phyloP scores from a whole-genome alignment of 2,113 vertebrate genomes.

The Poeciliopsis turrubarensis region DNA sequence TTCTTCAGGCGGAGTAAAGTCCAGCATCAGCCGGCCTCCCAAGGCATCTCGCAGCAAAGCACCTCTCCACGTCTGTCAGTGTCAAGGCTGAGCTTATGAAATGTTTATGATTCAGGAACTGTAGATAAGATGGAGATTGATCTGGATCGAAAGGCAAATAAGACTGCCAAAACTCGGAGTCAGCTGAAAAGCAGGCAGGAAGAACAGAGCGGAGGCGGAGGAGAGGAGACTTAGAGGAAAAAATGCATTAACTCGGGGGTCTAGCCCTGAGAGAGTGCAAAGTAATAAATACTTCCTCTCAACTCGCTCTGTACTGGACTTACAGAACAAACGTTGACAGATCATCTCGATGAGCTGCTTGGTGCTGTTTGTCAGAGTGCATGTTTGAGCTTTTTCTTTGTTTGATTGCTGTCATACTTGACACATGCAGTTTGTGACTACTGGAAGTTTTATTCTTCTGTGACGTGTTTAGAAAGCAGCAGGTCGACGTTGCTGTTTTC shows the following conservation, averaged over 20 bases:
- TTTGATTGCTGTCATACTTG: conserved; percentile 15
- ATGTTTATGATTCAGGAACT: conserved; percentile 75
- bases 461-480: conserved; percentile 10
- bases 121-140: conserved; percentile 73
- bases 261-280: conserved; percentile 61
- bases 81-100: conserved; percentile 70
- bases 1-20: conserved; percentile 34
- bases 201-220: background rate
- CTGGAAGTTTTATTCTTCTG: conserved; percentile 13
- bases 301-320: conserved; percentile 42
- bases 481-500: conserved; percentile 2
- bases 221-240: conserved; percentile 43
- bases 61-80: conserved; percentile 39
- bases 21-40: conserved; percentile 37
- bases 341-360: conserved; percentile 45
- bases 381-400: conserved; percentile 28
- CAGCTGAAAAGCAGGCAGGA: conserved; percentile 70
- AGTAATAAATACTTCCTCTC: conserved; percentile 64
- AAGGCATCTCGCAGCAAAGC: conserved; percentile 30
- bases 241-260: conserved; percentile 74
- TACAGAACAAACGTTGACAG: conserved; percentile 39
- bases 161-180: conserved; percentile 69
- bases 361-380: conserved; percentile 18
- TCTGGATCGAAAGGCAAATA: conserved; percentile 77
- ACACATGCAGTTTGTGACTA: conserved; percentile 22